Percentiles rank a stretch among this genome's conserved stretches.
phyloP scores from a whole-genome alignment of 2,888 invertebrate genomes.

The Formica aserva region DNA sequence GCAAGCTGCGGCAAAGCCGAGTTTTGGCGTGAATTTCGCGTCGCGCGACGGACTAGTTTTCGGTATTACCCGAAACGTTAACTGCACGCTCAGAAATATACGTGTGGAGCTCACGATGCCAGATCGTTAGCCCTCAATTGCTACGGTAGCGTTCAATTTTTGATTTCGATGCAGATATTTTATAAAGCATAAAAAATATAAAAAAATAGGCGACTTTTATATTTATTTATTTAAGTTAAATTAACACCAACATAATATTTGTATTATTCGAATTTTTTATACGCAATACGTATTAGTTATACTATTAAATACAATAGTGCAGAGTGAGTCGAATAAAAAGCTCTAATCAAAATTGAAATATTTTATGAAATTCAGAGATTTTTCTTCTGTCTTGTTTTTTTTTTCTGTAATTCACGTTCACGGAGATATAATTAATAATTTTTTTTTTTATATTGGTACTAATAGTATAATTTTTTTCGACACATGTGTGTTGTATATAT shows the following conservation, averaged over 20 bases:
- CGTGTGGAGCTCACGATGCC: not conserved
- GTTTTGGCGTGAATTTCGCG: constrained; percentile 39
- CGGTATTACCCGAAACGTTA: constrained; percentile 21
- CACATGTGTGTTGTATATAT: too few species aligned
- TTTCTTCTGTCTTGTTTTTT: not conserved
- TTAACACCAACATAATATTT: not conserved
- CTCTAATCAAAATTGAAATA: not conserved
- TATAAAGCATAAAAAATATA: not conserved
- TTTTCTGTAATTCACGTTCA: not conserved
- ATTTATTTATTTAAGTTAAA: not conserved
- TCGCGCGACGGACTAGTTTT: constrained; percentile 21
- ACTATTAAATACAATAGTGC: not conserved
- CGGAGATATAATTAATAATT: not conserved
- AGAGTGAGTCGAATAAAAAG: not conserved
- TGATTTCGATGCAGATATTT: not conserved
- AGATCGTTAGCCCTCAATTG: not conserved
- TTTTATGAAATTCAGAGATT: not conserved
- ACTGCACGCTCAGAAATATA: constrained; percentile 12
- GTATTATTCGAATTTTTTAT: not conserved
- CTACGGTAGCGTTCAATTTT: not conserved
- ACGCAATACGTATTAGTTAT: not conserved
- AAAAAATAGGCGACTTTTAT: not conserved
- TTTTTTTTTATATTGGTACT: not conserved
- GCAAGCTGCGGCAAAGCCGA: constrained; percentile 26
- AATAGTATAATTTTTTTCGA: constrained; percentile 18